phyloP scores from a whole-genome alignment of 1,140 invertebrate genomes.

The Trichogramma pretiosum region DNA sequence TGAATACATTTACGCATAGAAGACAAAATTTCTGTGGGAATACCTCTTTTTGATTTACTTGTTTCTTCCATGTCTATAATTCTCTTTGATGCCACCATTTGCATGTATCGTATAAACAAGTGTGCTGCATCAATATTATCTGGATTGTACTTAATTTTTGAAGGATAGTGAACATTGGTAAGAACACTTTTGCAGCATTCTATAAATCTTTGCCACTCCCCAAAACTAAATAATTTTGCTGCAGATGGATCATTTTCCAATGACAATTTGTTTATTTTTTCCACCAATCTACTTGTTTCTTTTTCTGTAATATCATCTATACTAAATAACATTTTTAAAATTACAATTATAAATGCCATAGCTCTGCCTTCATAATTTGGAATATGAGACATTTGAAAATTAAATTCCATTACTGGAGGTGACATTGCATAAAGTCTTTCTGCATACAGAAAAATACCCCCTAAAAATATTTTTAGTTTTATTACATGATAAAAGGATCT shows the following conservation, averaged over 20 bases:
- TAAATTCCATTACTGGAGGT: constrained; percentile 36
- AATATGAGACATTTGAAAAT: constrained; percentile 22
- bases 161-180: constrained; percentile 46
- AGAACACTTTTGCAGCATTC: constrained; percentile 50
- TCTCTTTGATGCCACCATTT: constrained; percentile 22
- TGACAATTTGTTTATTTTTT: constrained; percentile 41
- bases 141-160: constrained; percentile 35
- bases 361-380: constrained; percentile 55
- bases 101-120: constrained; percentile 30
- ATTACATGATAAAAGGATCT: constrained; percentile 12
- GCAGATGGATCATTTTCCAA: constrained; percentile 23
- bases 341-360: constrained; percentile 54
- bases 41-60: too few relatives aligned
- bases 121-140: constrained; percentile 23
- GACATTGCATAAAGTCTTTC: constrained; percentile 37
- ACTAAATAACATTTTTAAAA: constrained; percentile 53
- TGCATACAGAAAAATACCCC: constrained; percentile 32
- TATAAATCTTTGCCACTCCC: constrained; percentile 55
- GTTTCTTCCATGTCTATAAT: too few relatives aligned
- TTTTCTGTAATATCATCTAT: constrained; percentile 56
- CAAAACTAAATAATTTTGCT: constrained; percentile 49
- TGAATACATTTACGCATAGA: too few relatives aligned
- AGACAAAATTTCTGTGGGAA: too few relatives aligned
- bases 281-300: constrained; percentile 47
- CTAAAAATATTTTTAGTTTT: constrained; percentile 30